phyloP scores from a whole-genome alignment of 2,797 vertebrate genomes.

The Gymnothorax reevesii region DNA sequence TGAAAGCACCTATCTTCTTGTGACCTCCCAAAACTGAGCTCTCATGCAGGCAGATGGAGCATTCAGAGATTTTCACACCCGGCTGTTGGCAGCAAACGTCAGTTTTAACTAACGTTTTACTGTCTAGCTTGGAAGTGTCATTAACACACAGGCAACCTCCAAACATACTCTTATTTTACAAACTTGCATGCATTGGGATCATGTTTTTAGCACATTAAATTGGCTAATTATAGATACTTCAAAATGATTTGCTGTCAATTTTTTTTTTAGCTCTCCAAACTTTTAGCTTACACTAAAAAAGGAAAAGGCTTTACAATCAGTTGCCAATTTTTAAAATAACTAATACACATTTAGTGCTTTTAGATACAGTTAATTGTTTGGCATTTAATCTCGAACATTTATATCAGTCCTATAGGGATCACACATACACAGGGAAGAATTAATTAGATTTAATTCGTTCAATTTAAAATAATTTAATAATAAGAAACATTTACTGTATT shows the following conservation, averaged over 20 bases:
- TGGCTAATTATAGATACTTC: no score
- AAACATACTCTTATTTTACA: not conserved
- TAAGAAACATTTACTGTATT: not conserved
- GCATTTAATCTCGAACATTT: not conserved
- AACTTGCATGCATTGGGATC: not conserved
- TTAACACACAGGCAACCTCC: not conserved
- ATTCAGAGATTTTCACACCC: not conserved
- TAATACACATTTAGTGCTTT: not conserved
- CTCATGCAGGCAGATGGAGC: not conserved
- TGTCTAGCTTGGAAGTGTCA: slow-evolving; percentile 1
- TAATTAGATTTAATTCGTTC: not conserved
- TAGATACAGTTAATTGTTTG: not conserved
- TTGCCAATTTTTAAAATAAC: not conserved
- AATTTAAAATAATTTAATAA: no score
- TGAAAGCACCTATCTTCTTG: not conserved
- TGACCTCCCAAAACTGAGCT: not conserved
- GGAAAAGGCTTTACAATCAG: not conserved
- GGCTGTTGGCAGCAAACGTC: not conserved
- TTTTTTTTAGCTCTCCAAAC: no score
- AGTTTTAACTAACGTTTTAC: not conserved
- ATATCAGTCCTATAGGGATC: not conserved
- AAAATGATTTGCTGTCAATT: no score
- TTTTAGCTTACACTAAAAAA: not conserved
- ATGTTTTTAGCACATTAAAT: not conserved
- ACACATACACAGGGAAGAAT: not conserved